Base-by-base conservation (phyloP, 2,888 invertebrate species). In the Apodemia zela region DNA sequence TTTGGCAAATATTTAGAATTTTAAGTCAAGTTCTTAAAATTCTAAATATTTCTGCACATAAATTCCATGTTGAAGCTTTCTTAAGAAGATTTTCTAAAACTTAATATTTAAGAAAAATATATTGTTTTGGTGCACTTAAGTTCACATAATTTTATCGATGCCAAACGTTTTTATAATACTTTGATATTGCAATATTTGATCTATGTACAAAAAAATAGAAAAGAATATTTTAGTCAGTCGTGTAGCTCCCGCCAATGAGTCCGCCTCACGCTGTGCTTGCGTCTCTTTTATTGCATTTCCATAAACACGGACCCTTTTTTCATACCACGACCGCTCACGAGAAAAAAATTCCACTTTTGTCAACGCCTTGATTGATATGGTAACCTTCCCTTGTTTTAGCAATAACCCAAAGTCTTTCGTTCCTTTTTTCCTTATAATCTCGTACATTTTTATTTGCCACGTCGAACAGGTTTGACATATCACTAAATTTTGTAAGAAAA, bases 361-460 rank as follows among this genome's bases (percentile, higher is more conserved):
- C 89, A 89, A 86, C 89, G 85, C 84, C 82, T 88, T 91, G 89
- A 89, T 90, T 88, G 90, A 90, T 90, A 89, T 80, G 86, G 85
- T 81, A 85, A 88, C 87, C 87, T 83, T 89, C 80, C 85, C 89
- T 90, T 91, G 91, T 91, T 91, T 91, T 90, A 90, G 89, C 89
- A 88, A 87, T 87, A 88, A 84, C 87, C 87, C 84, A 75, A 80
- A 81, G 79, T 74, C 79, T 76, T 79, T 77, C 75, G 73, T 75
- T 76, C 72, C 71, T 84, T 89, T 88, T 85, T 82, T 79, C 74
- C 70, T 74, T 76, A 75, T 75, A 75, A 74, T 71, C 74, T 82
- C 80, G 81, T 87, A 87, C 83, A 84, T 89, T 90, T 91, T 89
- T 89, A 89, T 90, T 89, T 89, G 84, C 79, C 79, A 81, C 88